A percentile compares a stretch with the other conserved stretches of the same genome.
Conservation (phyloP, 2,888 invertebrate species). For the Drosophila fulvimacula region DNA sequence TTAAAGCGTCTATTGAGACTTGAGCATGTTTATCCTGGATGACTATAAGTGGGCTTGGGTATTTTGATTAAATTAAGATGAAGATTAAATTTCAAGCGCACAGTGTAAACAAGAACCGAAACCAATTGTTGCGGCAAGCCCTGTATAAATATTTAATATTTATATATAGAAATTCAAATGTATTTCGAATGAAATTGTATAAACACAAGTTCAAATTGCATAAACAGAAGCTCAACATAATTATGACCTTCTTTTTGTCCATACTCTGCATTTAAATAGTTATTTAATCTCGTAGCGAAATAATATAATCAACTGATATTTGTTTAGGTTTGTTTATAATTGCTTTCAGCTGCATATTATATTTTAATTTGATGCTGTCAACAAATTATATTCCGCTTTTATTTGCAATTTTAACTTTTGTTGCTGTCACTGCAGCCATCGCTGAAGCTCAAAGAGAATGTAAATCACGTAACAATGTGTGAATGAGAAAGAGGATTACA, state of each 20-base stretch:
- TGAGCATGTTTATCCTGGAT: not conserved
- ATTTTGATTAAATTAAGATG: slow-evolving; percentile 14
- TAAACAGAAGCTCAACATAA: too few relatives aligned
- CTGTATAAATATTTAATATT: not conserved
- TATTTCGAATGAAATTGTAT: not conserved
- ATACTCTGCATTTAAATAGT: not conserved
- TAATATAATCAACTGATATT: slow-evolving; percentile 14
- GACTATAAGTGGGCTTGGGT: not conserved
- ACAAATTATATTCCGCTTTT: not conserved
- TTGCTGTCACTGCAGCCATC: not conserved
- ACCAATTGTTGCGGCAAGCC: not conserved
- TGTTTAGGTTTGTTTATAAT: slow-evolving; percentile 17
- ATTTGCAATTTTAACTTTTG: slow-evolving; percentile 14
- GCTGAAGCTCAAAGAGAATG: slow-evolving; percentile 3
- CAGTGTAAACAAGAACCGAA: not conserved
- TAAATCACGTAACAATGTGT: slow-evolving; percentile 13
- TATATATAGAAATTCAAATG: not conserved
- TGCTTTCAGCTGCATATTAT: not conserved
- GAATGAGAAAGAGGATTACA: slow-evolving; percentile 21
- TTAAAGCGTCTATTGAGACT: slow-evolving; percentile 9
- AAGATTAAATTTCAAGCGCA: not conserved
- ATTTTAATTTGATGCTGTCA: not conserved
- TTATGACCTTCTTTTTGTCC: too few relatives aligned
- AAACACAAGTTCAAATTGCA: not conserved
- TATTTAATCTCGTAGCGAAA: not conserved